Base-by-base conservation (phyloP, 2,888 invertebrate genomes). In the Pseudanteris insignis region DNA sequence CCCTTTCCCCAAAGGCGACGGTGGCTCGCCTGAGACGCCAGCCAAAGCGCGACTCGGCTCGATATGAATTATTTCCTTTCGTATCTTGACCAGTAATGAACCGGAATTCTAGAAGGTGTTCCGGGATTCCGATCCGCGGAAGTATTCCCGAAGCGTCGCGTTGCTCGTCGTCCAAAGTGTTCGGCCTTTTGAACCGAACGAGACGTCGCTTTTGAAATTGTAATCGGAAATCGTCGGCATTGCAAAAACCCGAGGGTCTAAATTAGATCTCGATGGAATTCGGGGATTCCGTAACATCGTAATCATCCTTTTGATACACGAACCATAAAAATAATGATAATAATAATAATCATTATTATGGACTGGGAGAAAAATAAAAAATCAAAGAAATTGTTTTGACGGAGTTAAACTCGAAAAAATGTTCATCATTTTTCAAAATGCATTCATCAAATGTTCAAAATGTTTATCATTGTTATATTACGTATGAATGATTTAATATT, bases 31-130 rank as follows among this genome's bases (percentile, higher is more conserved):
- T 29, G 40, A 10, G 29, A 24, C 15, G 37, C 21, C 47, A 37
- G 37, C 36, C 24, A 47, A 30, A 9, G 10, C 5, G 30, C 34
- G 7, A 37, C 8, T 13, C 25, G 8, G 2, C 30, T 21, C 9
- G 18, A 37, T 46, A 26, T 34, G 24, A 46, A 46, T 46, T 18
- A 46, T 46, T 36, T 46, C 36, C 24, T 21, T 28, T 12, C 18
- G 34, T 12, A 36, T 29, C 29, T n/a, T 2, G 7, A 21, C 26
- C 13, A 7, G 18, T 47, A 30, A 47, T 47, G 21, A 47, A 26
- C 10, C 14, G 36, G n/a, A 38, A 48, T 48, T 38, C 32, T 24
- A 5, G 26, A 32, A 2, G 25, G 13, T n/a, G 13, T 13, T 43
- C 24, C 32, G n/a, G 26, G 14, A 41, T 41, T 41, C 21, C 41